Percentiles rank a stretch among this genome's conserved stretches.
These are phyloP conservation scores for Apodemus agrarius DNA, from an alignment of 2,797 vertebrate genomes.

Conservation along the genomic window DNA sequence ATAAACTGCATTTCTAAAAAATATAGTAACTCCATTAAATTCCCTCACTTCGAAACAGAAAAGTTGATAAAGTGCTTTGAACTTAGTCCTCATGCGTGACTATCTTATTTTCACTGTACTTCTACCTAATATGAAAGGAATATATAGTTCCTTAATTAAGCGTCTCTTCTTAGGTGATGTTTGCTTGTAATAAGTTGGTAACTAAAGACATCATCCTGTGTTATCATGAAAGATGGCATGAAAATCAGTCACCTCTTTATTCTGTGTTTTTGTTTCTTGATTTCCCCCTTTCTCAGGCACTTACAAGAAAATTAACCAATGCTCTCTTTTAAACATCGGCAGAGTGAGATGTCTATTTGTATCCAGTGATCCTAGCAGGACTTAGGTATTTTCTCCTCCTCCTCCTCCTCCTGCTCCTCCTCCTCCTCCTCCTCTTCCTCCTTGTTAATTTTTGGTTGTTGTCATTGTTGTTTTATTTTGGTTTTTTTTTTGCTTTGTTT, in stretches of 20 bases:
- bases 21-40: not conserved
- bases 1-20: not conserved
- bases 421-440: too few relatives aligned
- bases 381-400: not conserved
- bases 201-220: not conserved
- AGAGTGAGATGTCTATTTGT: not conserved
- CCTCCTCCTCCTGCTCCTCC: too few relatives aligned
- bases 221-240: not conserved
- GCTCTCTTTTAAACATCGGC: not conserved
- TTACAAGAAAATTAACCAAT: not conserved
- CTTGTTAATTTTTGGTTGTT: not conserved
- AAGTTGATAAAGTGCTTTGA: not conserved
- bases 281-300: not conserved
- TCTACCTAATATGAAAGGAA: not conserved
- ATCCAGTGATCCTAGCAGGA: not conserved
- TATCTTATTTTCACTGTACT: not conserved
- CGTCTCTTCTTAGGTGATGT: not conserved
- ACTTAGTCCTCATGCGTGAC: not conserved
- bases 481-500: not conserved
- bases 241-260: not conserved
- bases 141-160: too few relatives aligned
- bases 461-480: not conserved
- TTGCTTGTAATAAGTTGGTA: not conserved
- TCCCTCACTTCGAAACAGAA: conserved; percentile 12
- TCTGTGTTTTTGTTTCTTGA: not conserved